phyloP scores from a whole-genome alignment of 2,888 invertebrate species.

The Agriopis leucophaearia region DNA sequence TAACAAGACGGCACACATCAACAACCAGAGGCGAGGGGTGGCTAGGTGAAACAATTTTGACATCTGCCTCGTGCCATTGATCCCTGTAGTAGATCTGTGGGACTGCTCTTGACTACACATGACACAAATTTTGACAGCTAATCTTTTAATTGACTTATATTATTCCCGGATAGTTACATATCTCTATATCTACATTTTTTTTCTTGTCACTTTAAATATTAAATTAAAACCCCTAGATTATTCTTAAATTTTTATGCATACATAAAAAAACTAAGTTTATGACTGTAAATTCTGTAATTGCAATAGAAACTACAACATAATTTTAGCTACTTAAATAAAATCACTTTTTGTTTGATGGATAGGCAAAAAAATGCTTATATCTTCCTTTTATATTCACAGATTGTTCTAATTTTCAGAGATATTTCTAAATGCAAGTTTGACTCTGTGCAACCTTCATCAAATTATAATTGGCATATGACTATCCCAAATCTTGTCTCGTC shows the following conservation, averaged over 20 bases:
- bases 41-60: no score
- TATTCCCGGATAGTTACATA: no score
- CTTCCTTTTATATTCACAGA: constrained; percentile 6
- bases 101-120: no score
- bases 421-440: constrained; percentile 18
- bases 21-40: no score
- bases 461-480: background rate
- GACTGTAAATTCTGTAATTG: constrained; percentile 28
- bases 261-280: background rate
- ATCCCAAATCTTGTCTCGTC: background rate
- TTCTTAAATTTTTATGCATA: constrained; percentile 54
- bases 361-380: constrained; percentile 14
- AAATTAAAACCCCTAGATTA: constrained; percentile 31
- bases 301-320: constrained; percentile 30
- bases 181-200: no score
- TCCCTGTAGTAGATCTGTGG: no score
- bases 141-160: no score
- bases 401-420: constrained; percentile 5
- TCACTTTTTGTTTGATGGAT: constrained; percentile 23
- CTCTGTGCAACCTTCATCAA: constrained; percentile 1
- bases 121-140: no score
- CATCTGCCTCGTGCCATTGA: no score
- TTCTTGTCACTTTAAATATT: constrained; percentile 18
- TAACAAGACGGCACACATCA: no score
- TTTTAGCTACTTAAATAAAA: constrained; percentile 38